phyloP scores from a whole-genome alignment of 2,797 vertebrate genomes.

The Peromyscus eremicus region DNA sequence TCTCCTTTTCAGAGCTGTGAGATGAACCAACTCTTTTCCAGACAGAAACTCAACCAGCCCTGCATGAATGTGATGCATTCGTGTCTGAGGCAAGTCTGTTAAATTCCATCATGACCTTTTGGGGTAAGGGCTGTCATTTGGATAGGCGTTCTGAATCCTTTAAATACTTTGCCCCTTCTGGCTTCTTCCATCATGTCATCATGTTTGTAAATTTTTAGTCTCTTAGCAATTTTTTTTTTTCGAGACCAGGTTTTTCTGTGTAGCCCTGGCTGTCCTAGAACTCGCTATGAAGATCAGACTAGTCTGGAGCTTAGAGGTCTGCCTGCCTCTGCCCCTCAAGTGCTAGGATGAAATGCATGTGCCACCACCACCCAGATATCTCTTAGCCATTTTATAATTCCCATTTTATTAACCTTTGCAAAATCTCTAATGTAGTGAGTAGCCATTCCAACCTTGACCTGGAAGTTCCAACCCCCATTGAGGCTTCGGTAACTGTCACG shows the following conservation, averaged over 20 bases:
- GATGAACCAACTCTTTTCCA: constrained; percentile 17
- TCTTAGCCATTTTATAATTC: constrained; percentile 6
- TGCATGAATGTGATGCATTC: neutral
- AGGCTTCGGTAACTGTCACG: too few species aligned
- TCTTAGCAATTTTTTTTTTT: constrained; percentile 5
- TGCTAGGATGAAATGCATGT: neutral
- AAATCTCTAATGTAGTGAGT: neutral
- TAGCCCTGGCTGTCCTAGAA: neutral
- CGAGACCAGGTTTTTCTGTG: neutral
- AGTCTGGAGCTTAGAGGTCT: neutral
- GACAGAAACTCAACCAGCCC: constrained; percentile 35
- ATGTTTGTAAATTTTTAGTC: neutral
- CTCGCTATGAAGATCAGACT: neutral
- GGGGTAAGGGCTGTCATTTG: constrained; percentile 44
- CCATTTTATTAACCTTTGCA: neutral
- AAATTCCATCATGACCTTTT: constrained; percentile 71
- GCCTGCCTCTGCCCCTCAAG: neutral
- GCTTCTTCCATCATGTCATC: neutral
- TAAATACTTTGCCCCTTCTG: neutral
- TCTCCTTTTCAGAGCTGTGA: constrained; percentile 46
- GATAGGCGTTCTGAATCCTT: neutral
- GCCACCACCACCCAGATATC: neutral
- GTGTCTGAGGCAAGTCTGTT: constrained; percentile 57
- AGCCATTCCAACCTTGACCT: too few species aligned
- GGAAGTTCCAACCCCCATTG: too few species aligned